phyloP scores from a whole-genome alignment of 2,797 vertebrate species.

The Rhadinocentrus ornatus region DNA sequence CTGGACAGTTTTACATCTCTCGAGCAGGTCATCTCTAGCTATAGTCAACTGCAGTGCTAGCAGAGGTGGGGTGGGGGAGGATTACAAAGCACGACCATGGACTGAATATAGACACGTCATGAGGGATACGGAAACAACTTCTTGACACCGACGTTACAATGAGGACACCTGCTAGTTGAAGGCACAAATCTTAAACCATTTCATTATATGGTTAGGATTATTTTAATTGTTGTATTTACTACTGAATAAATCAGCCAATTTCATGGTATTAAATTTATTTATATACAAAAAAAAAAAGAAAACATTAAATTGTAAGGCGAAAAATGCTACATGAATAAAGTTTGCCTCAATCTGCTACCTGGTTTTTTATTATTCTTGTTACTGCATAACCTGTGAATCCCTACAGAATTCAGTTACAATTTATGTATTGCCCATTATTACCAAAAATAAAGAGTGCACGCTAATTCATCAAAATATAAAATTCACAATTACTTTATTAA shows the following conservation, averaged over 20 bases:
- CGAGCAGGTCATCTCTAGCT: conserved; percentile 95
- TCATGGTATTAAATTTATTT: not conserved
- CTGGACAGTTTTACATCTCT: conserved; percentile 91
- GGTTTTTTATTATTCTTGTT: not conserved
- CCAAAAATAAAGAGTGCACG: not conserved
- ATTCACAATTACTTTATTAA: not conserved
- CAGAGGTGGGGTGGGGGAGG: not conserved
- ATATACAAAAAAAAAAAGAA: not conserved
- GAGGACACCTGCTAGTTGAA: too few species aligned
- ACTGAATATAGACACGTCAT: not conserved
- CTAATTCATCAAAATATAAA: not conserved
- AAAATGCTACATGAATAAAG: too few species aligned
- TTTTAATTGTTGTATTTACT: not conserved
- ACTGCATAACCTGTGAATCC: not conserved
- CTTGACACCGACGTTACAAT: not conserved
- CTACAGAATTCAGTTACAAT: not conserved
- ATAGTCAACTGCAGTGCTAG: conserved; percentile 78
- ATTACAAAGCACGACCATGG: not conserved
- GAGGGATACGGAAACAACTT: not conserved
- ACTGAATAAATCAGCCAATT: not conserved
- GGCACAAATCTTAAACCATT: not conserved
- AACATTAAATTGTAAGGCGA: too few species aligned
- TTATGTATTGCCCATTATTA: not conserved
- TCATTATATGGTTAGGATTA: not conserved
- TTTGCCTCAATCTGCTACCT: not conserved